phyloP scores from a whole-genome alignment of 2,797 vertebrate genomes.

The Orestias chungarensis region DNA sequence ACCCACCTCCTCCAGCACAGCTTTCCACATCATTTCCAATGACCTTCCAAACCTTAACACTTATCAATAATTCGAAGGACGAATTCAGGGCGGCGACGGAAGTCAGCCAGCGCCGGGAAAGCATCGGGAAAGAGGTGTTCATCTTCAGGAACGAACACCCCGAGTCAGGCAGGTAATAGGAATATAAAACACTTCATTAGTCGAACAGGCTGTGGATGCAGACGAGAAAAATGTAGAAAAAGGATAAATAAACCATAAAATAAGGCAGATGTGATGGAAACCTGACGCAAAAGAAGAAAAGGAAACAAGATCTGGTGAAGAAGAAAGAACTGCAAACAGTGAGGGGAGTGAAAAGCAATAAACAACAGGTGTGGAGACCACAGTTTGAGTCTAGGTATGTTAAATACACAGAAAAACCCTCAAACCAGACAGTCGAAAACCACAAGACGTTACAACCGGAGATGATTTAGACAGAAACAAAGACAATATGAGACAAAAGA shows the following conservation, averaged over 20 bases:
- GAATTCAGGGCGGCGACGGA: constrained; percentile 7
- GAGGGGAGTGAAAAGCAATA: background rate
- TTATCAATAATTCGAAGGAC: constrained; percentile 21
- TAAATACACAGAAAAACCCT: background rate
- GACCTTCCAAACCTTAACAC: constrained; percentile 33
- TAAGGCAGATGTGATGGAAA: background rate
- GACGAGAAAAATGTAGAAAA: background rate
- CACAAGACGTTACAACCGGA: background rate
- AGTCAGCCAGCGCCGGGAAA: background rate
- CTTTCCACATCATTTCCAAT: constrained; percentile 65
- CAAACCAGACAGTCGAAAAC: background rate
- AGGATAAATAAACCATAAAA: background rate
- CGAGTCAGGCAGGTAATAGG: background rate
- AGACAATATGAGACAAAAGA: background rate
- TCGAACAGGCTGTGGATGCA: background rate
- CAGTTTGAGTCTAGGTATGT: constrained; percentile 3
- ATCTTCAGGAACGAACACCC: background rate
- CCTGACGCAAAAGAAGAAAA: background rate
- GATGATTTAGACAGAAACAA: background rate
- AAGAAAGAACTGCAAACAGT: background rate
- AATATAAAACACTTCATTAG: background rate
- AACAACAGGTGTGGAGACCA: background rate
- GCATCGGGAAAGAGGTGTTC: background rate
- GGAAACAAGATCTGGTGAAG: background rate
- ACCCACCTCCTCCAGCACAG: constrained; percentile 47